These are phyloP conservation scores for Dryas iulia DNA, from an alignment of 1,140 invertebrate genomes.

Conservation along the genomic window DNA sequence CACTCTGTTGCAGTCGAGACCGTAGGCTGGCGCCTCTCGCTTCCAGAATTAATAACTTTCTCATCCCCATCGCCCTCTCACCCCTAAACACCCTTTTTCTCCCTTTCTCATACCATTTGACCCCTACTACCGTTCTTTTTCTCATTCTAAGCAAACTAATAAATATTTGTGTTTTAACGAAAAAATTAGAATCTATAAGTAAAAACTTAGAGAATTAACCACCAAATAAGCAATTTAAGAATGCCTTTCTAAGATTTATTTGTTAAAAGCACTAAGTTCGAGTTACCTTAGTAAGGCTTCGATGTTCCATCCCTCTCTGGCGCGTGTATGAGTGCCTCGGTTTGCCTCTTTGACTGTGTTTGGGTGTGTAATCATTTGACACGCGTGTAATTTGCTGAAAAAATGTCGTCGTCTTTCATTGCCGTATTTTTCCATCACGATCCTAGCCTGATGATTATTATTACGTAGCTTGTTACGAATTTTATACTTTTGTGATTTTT, in stretches of 20 bases:
- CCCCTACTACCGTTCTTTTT: slow-evolving; percentile 46
- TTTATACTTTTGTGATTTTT: slow-evolving; percentile 26
- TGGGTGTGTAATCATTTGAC: slow-evolving; percentile 77
- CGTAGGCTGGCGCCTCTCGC: slow-evolving; percentile 74
- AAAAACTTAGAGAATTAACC: too few relatives aligned
- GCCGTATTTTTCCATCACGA: slow-evolving; percentile 42
- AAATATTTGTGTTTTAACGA: background rate
- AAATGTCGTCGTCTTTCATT: slow-evolving; percentile 55
- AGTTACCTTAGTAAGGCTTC: slow-evolving; percentile 44
- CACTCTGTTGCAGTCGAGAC: slow-evolving; percentile 71
- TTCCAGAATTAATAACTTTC: slow-evolving; percentile 79
- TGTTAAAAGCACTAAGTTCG: slow-evolving; percentile 23
- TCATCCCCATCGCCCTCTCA: slow-evolving; percentile 45
- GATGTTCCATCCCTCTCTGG: slow-evolving; percentile 55
- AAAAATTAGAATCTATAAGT: background rate
- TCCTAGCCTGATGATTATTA: slow-evolving; percentile 46
- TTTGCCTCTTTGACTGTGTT: slow-evolving; percentile 77
- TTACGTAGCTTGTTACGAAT: slow-evolving; percentile 37
- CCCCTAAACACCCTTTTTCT: slow-evolving; percentile 28
- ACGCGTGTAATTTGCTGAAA: slow-evolving; percentile 71
- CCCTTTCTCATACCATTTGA: slow-evolving; percentile 48
- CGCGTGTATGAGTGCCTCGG: slow-evolving; percentile 71
- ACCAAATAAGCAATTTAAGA: background rate
- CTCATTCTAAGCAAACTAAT: slow-evolving; percentile 26
- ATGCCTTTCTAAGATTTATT: background rate